Base-by-base conservation (phyloP, 2,797 vertebrate species). In the Phaenicophaeus curvirostris region DNA sequence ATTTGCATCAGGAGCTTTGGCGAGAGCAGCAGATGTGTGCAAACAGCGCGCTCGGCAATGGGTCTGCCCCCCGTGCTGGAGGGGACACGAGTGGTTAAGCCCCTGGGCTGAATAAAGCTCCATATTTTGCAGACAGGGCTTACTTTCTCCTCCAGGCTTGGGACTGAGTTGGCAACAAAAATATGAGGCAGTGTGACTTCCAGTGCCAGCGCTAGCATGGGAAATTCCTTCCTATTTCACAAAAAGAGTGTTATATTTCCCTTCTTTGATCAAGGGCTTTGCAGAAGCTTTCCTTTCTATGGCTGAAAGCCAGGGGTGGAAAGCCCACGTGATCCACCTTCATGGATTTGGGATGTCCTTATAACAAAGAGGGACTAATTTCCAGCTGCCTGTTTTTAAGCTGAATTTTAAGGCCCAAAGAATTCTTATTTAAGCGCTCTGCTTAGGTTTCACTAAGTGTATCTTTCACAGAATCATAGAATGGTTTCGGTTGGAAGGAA, bases 1-100 rank as follows among this genome's bases (percentile, higher is more conserved):
- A 13, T 82, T 42, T 11, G 7, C 35, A 42, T 16, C 28, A 13
- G 69, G 41, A 73, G 25, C 73, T 4, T 16, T 31, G 19, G 20
- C 1, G 6, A 75, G 84, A 90, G 81, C 73, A 46, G 89, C 84
- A 95, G 89, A 73, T 74, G 87, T 67, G 31, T 46, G 31, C 4
- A 11, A 78, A 10, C 59, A 79, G 31, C 73, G 53, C 0, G 1
- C 13, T 21, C 20, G 23, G 83, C n/a, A 13, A 11, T 3, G 11
- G 79, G 14, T 25, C 83, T 80, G 55, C 23, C 15, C 44, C 65
- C 33, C 1, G 0, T 11, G 23, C 73, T 20, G 51, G 12, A 54
- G 39, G 31, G 57, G 11, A 69, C 57, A 31, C n/a, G 75, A 18
- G 30, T 50, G 73, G 27, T 53, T 16, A 41, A 61, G 48, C 41